phyloP scores from a whole-genome alignment of 2,888 invertebrate species.

The Scelioninae gen. 1 region DNA sequence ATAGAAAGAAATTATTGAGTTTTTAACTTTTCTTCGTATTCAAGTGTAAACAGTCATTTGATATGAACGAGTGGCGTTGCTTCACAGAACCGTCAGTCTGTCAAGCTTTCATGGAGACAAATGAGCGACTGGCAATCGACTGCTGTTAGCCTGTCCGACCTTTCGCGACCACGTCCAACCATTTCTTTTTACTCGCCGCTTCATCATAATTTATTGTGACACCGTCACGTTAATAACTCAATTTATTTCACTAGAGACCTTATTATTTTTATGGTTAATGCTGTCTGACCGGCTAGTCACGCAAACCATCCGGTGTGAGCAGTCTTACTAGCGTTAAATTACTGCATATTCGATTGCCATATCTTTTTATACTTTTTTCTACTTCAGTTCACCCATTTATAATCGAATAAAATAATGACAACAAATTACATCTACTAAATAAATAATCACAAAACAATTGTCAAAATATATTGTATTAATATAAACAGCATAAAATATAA shows the following conservation, averaged over 20 bases:
- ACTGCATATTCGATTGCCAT: slow-evolving; percentile 61
- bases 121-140: slow-evolving; percentile 84
- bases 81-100: no score
- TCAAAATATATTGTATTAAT: no score
- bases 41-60: no score
- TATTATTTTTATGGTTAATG: slow-evolving; percentile 78
- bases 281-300: slow-evolving; percentile 70
- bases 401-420: no score
- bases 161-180: slow-evolving; percentile 82
- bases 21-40: no score
- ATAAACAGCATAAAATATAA: no score
- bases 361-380: slow-evolving; percentile 41
- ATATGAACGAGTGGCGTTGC: no score
- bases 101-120: no score
- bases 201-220: slow-evolving; percentile 85
- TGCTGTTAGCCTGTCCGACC: slow-evolving; percentile 83
- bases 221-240: slow-evolving; percentile 84
- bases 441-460: no score
- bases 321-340: slow-evolving; percentile 61
- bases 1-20: no score
- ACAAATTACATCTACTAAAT: no score
- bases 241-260: slow-evolving; percentile 83
- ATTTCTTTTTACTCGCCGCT: slow-evolving; percentile 82
- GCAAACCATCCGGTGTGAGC: slow-evolving; percentile 67
- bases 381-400: no score